Conservation (phyloP, 2,797 vertebrate genomes). For the Phalloptychus januarius region DNA sequence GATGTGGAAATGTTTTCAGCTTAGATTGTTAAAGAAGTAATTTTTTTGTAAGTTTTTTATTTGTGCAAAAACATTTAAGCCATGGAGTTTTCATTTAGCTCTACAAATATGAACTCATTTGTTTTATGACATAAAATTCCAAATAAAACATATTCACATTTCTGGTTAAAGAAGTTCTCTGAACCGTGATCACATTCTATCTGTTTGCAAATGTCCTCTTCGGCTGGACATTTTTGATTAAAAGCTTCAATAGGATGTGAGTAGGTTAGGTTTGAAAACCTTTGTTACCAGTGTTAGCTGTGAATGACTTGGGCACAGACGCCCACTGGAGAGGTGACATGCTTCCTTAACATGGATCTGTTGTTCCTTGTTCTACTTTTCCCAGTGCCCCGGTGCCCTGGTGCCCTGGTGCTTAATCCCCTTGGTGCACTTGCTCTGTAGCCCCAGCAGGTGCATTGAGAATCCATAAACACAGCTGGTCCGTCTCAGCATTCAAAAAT, state of each 20-base stretch:
- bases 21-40: background rate
- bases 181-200: background rate
- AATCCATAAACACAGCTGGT: slow-evolving; percentile 85
- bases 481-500: slow-evolving; percentile 63
- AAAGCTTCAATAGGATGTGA: slow-evolving; percentile 29
- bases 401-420: slow-evolving; percentile 72
- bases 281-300: slow-evolving; percentile 55
- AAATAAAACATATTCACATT: background rate
- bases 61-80: background rate
- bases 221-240: slow-evolving; percentile 60
- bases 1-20: background rate
- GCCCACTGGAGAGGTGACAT: slow-evolving; percentile 71
- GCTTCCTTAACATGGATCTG: slow-evolving; percentile 71
- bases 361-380: slow-evolving; percentile 68
- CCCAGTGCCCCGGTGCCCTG: slow-evolving; percentile 57
- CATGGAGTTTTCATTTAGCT: background rate
- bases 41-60: too few species aligned
- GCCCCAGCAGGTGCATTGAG: slow-evolving; percentile 80
- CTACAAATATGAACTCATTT: background rate
- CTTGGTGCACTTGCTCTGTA: slow-evolving; percentile 71
- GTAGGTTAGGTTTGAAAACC: slow-evolving; percentile 52
- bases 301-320: slow-evolving; percentile 58
- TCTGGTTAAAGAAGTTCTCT: background rate
- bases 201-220: slow-evolving; percentile 30
- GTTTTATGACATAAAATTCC: background rate